Base-by-base conservation (phyloP, 2,888 invertebrate species). In the Drosophila mettleri region DNA sequence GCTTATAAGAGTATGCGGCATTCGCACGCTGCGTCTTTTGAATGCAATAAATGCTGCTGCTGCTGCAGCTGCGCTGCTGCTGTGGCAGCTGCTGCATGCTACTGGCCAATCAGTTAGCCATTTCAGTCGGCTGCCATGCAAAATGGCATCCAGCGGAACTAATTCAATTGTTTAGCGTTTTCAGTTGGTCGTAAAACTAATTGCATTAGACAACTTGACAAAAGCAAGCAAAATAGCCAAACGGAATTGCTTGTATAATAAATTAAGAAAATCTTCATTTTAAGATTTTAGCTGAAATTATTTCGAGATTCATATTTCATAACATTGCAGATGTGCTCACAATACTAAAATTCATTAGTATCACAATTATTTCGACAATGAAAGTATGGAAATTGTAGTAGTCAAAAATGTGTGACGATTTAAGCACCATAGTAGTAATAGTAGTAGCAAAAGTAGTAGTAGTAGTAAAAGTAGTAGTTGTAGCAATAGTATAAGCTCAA, bases 61-160 rank as follows among this genome's bases (percentile, higher is more conserved):
- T 16, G 38, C 38, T 9, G 18, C 38, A n/a, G 43, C 22, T n/a
- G 43, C 8, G 38, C 38, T 9, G 18, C 38, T 24, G 43, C 22
- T n/a, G 43, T n/a, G 31, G 29, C 29, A 29, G 29, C 39, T 20
- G 20, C 43, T 22, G 81, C 85, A 78, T 86, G 87, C 60, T 27
- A n/a, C 74, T 48, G 60, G 54, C 51, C 60, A 58, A 31, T 74
- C 52, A 55, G 55, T 34, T 53, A 63, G 69, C 61, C 61, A 82
- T 85, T 69, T 66, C 58, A 18, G 48, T 22, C 46, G 52, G n/a
- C 43, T 52, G 54, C 27, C 34, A 49, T 51, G 54, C 66, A 72
- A 72, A 77, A 66, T 63, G 53, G 34, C 74, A 20, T 20, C 51
- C 55, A 41, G 59, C 49, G 39, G 46, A 34, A 65, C 82, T 71